These are phyloP conservation scores for Temnothorax ravouxi DNA, from an alignment of 2,888 invertebrate genomes.

Conservation along the genomic window DNA sequence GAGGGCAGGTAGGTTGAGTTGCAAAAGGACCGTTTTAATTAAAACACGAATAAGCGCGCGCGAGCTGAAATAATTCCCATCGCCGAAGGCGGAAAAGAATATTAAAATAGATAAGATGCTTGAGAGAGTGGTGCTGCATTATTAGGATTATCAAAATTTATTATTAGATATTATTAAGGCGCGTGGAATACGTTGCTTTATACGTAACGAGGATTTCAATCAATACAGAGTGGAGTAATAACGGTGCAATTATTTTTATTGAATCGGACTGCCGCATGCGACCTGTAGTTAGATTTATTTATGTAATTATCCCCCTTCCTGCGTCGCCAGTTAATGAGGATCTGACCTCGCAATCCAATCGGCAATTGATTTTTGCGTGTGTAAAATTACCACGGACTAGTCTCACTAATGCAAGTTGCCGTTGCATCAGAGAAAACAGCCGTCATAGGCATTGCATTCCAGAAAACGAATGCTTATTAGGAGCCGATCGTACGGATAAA, in stretches of 20 bases:
- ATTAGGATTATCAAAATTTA: constrained; percentile 28
- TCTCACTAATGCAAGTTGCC: constrained; percentile 34
- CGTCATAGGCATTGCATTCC: constrained; percentile 40
- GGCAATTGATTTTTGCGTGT: constrained; percentile 44
- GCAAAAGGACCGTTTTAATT: constrained; percentile 44
- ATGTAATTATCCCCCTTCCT: constrained; percentile 48
- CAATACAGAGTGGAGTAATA: constrained; percentile 39
- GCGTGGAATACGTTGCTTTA: neutral
- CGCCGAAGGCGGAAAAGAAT: neutral
- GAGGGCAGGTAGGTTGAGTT: neutral
- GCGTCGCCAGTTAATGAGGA: constrained; percentile 45
- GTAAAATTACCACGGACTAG: constrained; percentile 40
- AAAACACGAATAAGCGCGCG: constrained; percentile 22
- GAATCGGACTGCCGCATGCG: constrained; percentile 16
- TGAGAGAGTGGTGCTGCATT: constrained; percentile 20
- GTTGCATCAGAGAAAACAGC: constrained; percentile 44
- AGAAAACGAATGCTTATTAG: constrained; percentile 26
- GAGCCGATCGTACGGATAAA: neutral
- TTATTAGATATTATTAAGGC: constrained; percentile 33
- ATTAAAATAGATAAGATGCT: constrained; percentile 18
- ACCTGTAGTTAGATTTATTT: constrained; percentile 42
- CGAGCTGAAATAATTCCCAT: constrained; percentile 34
- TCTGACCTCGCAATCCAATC: constrained; percentile 52
- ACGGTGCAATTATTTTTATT: constrained; percentile 50
- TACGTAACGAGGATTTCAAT: constrained; percentile 36